Conservation (phyloP, 2,888 invertebrate genomes). For the Gandaritis pyraliata region DNA sequence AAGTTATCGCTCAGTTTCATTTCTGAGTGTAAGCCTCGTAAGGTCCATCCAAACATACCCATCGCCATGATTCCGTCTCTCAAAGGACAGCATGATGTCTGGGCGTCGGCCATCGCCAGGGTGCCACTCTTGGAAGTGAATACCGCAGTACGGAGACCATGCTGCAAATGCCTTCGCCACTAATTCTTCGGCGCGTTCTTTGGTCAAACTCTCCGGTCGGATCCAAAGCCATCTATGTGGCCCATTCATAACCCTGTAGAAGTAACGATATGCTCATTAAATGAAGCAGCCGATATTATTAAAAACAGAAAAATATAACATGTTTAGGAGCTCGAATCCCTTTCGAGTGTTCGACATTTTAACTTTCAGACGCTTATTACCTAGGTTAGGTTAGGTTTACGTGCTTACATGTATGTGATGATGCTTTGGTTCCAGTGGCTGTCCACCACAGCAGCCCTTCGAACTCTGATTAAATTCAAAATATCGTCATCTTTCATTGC, state of each 20-base stretch:
- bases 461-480: neutral
- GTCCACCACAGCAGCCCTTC: neutral
- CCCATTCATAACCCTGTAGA: constrained; percentile 2
- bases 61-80: neutral
- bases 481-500: neutral
- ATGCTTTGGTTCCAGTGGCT: neutral
- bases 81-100: constrained; percentile 14
- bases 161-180: constrained; percentile 6
- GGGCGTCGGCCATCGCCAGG: neutral
- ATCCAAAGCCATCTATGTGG: neutral
- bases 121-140: neutral
- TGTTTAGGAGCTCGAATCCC: too few species aligned
- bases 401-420: constrained; percentile 11
- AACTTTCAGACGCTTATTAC: too few species aligned
- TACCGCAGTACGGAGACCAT: constrained; percentile 9
- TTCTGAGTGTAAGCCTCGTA: too few species aligned
- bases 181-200: constrained; percentile 3
- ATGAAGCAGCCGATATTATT: too few species aligned
- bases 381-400: too few species aligned
- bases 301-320: too few species aligned
- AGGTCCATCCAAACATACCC: neutral
- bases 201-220: neutral
- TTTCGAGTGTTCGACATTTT: too few species aligned
- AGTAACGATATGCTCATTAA: neutral
- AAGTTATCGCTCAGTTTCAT: too few species aligned